phyloP scores from a whole-genome alignment of 1,140 invertebrate species.

The Bombus picipes region DNA sequence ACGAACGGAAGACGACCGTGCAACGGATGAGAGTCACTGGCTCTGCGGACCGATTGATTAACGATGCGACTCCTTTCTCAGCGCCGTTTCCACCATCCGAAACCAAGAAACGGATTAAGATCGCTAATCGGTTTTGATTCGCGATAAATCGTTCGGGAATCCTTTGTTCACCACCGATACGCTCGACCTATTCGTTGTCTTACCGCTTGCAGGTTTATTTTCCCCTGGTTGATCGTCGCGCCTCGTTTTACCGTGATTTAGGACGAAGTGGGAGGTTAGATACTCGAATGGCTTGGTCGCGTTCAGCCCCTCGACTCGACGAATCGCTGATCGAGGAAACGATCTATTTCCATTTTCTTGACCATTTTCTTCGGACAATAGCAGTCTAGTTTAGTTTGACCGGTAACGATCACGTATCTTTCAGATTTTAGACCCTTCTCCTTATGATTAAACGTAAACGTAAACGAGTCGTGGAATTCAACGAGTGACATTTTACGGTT shows the following conservation, averaged over 20 bases:
- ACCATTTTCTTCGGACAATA: neutral
- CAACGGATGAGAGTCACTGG: constrained; percentile 59
- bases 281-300: neutral
- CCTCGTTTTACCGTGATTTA: constrained; percentile 22
- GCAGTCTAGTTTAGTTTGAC: neutral
- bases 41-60: constrained; percentile 63
- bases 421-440: neutral
- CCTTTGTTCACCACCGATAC: constrained; percentile 24
- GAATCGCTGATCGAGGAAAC: neutral
- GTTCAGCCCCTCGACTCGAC: no score
- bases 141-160: constrained; percentile 51
- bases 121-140: constrained; percentile 62
- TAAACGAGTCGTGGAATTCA: no score
- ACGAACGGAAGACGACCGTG: neutral
- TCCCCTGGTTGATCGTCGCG: neutral
- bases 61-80: constrained; percentile 59
- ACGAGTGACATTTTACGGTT: neutral
- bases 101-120: constrained; percentile 64
- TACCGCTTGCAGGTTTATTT: constrained; percentile 6
- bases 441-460: neutral
- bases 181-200: constrained; percentile 14
- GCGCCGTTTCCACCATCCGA: constrained; percentile 57
- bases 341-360: constrained; percentile 31
- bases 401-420: neutral
- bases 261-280: constrained; percentile 9